phyloP scores from a whole-genome alignment of 2,797 vertebrate genomes.

The Tangara arthus region DNA sequence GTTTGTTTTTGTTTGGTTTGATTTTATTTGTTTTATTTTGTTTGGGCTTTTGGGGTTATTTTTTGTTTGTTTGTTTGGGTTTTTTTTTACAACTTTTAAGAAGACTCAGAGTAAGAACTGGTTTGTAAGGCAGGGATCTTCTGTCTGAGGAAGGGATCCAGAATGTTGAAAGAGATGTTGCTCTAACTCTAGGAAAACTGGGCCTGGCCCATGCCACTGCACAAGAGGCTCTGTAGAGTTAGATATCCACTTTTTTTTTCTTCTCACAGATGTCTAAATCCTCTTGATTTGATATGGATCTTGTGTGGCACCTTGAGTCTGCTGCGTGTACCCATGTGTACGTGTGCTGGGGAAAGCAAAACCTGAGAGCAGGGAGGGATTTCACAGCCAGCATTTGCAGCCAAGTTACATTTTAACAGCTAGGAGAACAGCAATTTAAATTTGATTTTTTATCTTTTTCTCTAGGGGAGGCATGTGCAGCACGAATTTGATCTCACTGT shows the following conservation, averaged over 20 bases:
- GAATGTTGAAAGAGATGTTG: not conserved
- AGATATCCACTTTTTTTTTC: not conserved
- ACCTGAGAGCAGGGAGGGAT: not conserved
- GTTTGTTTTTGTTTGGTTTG: not conserved
- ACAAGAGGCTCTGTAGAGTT: not conserved
- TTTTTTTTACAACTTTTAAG: not conserved
- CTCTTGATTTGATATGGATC: not conserved
- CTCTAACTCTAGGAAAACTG: not conserved
- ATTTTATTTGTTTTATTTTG: not conserved
- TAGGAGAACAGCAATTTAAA: not conserved
- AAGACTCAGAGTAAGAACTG: not conserved
- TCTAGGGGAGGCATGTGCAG: not conserved
- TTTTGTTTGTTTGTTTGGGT: no score
- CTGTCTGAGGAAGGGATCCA: not conserved
- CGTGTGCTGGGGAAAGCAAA: not conserved
- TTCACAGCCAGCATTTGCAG: not conserved
- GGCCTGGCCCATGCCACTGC: not conserved
- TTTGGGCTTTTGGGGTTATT: not conserved
- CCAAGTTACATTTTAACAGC: slow-evolving; percentile 22
- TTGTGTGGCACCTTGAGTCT: not conserved
- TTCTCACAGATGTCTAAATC: not conserved
- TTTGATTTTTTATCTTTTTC: not conserved
- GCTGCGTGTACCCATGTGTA: not conserved
- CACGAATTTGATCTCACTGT: slow-evolving; percentile 6
- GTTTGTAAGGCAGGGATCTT: not conserved